Base-by-base conservation (phyloP, 2,888 invertebrate species). In the Cephus runcator region DNA sequence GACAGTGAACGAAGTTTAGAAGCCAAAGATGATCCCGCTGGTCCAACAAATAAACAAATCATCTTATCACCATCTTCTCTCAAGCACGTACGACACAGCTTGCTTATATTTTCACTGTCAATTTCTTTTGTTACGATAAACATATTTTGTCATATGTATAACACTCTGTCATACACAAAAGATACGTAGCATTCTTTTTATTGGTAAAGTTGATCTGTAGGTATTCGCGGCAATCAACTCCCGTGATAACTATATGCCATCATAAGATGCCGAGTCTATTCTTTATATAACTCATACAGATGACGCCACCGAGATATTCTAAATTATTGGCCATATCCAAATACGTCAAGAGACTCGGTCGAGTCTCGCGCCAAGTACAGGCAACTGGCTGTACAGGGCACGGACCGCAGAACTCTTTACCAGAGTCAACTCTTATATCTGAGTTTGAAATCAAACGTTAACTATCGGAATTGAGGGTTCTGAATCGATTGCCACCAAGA, bases 91-190 rank as follows among this genome's bases (percentile, higher is more conserved):
- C 91, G 88, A 75, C 91, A 91, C 69, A 91, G 81, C 82, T 90
- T 91, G 56, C 90, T 88, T 35, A 91, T 91, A 82, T 91, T 91
- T 77, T 91, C 90, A 79, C 90, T 88, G 76, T 91, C 91, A 40
- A 91, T 91, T 79, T 89, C 88, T 81, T 91, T 91, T 3, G 91
- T 91, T 30, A 91, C 90, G 68, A 91, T 90, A 81, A 91, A 91
- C 91, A 91, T 91, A 74, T 73, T 84, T 23, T 9, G 23, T 56
- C 23, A 9, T 23, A 23, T 11, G 3, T 3, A 33, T 40, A 56
- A 23, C 56, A 56, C 23, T 23, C 56, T 23, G 2, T 56, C 56
- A 9, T 23, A 56, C 23, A 56, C 23, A 23, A 23, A 23, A 56
- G 4, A 12, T 35, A 35, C 1, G 12, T 12, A 35, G 35, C 35